phyloP scores from a whole-genome alignment of 30 jellyfish, hydroid and myxozoan species.

The Aurelia coerulea region DNA sequence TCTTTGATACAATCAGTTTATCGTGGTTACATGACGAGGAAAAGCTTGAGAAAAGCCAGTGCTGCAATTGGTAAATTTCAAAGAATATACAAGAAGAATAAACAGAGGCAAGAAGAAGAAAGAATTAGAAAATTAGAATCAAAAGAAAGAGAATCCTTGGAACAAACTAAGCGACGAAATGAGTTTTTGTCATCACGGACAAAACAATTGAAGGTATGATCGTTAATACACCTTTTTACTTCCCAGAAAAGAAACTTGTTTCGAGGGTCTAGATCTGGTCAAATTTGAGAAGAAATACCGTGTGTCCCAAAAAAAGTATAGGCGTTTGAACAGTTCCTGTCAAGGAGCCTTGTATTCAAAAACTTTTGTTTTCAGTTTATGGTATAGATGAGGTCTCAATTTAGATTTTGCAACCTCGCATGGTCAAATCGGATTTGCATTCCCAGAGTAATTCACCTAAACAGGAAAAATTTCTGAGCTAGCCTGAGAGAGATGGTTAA shows the following conservation, averaged over 20 bases:
- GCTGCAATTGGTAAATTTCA: conserved; percentile 72
- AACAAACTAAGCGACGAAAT: conserved; percentile 52
- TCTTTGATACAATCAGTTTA: conserved; percentile 65
- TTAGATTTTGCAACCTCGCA: too few relatives aligned
- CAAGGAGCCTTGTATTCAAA: too few relatives aligned
- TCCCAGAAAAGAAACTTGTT: too few relatives aligned
- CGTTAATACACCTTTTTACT: not conserved
- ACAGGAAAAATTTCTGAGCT: too few relatives aligned
- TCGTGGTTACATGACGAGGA: conserved; percentile 75
- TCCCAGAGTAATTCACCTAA: too few relatives aligned
- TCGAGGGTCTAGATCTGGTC: too few relatives aligned
- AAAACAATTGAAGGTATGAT: conserved; percentile 61
- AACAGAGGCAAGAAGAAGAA: conserved; percentile 8
- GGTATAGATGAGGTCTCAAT: too few relatives aligned
- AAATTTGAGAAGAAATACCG: too few relatives aligned
- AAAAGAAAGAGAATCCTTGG: conserved; percentile 33
- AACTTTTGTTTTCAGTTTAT: too few relatives aligned
- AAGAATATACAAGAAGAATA: conserved; percentile 55
- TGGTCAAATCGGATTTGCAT: too few relatives aligned
- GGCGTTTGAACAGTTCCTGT: not conserved
- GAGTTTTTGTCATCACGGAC: conserved; percentile 70
- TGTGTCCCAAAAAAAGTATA: too few relatives aligned
- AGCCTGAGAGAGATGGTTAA: too few relatives aligned
- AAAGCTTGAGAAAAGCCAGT: conserved; percentile 38
- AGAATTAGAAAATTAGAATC: conserved; percentile 4